Evolutionary conservation across 2,888 invertebrate species (phyloP).

Genomic region (Heteromurus nitidus): DNA sequence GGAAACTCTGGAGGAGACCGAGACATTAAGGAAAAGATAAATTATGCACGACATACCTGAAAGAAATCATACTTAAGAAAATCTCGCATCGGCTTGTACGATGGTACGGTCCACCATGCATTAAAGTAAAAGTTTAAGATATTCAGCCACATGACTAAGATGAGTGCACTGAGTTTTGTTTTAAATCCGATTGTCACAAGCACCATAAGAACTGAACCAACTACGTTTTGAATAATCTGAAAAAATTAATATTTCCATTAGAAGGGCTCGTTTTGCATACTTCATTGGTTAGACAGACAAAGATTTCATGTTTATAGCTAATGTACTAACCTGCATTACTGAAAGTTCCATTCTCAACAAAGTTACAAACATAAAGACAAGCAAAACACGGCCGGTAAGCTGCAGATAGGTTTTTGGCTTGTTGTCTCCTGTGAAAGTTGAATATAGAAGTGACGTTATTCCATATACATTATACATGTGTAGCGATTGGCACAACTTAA

Average conservation of each 20-base stretch:
- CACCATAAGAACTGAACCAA: conserved; percentile 96
- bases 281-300: not conserved
- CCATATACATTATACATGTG: too few relatives aligned
- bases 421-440: conserved; percentile 89
- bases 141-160: conserved; percentile 91
- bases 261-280: not conserved
- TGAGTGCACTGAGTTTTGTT: conserved; percentile 96
- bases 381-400: conserved; percentile 93
- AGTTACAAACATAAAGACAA: conserved; percentile 99
- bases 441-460: too few relatives aligned
- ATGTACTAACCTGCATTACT: conserved; percentile 87
- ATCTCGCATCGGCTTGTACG: conserved; percentile 96
- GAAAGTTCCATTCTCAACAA: conserved; percentile 94
- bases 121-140: conserved; percentile 97
- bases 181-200: conserved; percentile 98
- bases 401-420: conserved; percentile 98
- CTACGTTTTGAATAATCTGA: conserved; percentile 91
- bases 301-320: conserved; percentile 13
- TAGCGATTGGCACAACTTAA: too few relatives aligned
- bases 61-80: conserved; percentile 99
- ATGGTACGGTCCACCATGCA: conserved; percentile 98
- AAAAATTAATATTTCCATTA: too few relatives aligned
- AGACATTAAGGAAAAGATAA: too few relatives aligned
- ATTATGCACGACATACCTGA: conserved; percentile 83
- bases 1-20: too few relatives aligned